Evolutionary conservation across 1,140 invertebrate genomes (phyloP), one percentile per base, ranked within the genome.

Genomic region (Zophobas morio): DNA sequence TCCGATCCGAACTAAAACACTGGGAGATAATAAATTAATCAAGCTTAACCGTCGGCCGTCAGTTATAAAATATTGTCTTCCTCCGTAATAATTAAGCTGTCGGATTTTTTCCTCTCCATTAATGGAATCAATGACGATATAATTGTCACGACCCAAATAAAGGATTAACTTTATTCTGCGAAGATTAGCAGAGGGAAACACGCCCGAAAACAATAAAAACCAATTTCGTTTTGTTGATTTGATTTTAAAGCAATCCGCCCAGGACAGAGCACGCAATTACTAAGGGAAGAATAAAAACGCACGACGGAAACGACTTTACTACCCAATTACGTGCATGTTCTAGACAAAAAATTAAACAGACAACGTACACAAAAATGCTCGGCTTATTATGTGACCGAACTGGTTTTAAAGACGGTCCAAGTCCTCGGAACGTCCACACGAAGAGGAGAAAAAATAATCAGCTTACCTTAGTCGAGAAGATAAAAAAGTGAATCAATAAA

Each of bases 401-500:
- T 20, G 20, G 20, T 20, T 20, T 20, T 20, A 20, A 20, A 20
- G 20, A 20, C 20, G 20, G 20, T 20, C 20, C 20, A 20, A 20
- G 20, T 20, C 42, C 6, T 46, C 42, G 42, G 42, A 46, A 46
- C 20, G 20, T 20, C 20, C 20, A 20, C 20, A 20, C 20, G 3
- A 46, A 46, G 3, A 46, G 3, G 6, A 46, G 34, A 60, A 60
- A 39, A 1, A 35, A 39, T 60, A 60, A 60, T 60, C 33, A 36
- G 34, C 34, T 37, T 36, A 2, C 34, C n/a, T 60, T 60, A 60
- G 56, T 54, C 36, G 56, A 60, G 56, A 60, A 20, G n/a, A 20
- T 20, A 60, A 66, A 66, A 39, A 42, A 66, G n/a, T 40, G 60
- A 66, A 66, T 66, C 60, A 66, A 66, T 66, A 66, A 40, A 66